Base-by-base conservation (phyloP, 1,140 invertebrate species). In the Drosophila nasuta region DNA sequence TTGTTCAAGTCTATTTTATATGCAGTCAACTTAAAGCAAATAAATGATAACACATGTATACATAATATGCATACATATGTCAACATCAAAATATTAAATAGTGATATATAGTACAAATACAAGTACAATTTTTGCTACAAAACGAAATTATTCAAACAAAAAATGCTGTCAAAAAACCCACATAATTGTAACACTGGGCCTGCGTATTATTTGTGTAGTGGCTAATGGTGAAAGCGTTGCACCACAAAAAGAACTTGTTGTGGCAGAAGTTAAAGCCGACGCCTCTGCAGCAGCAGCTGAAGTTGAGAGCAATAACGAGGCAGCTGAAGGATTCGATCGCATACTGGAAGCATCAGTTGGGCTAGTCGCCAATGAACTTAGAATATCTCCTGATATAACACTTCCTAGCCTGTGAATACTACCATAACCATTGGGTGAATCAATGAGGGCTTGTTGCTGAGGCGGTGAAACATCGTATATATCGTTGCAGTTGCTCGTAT, bases 171-270 rank as follows among this genome's bases (percentile, higher is more conserved):
- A 20, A 35, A 20, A 68, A 88, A 93, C 92, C 83, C 91, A 93
- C 85, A 88, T 92, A 92, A 92, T 92, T 64, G 89, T 92, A 76
- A 92, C 78, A 82, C 91, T 93, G 56, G 92, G 92, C 57, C 92
- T 85, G 45, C 92, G 82, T 66, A 92, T 91, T 15, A 89, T 85
- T 67, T 91, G 91, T n/a, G 91, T 91, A 33, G 91, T 91, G 68
- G 91, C 90, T 73, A 92, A 76, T 48, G 92, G 91, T 17, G 92
- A 92, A 5, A 92, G 74, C 8, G 92, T 91, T 33, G 91, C 83
- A 20, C 91, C 85, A 20, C 76, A 70, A 10, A 88, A 54, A 28
- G 89, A 77, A 75, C 77, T 78, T 11, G 66, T 76, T 17, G 79
- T 83, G 41, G 86, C 79, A 5, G 80, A 82, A 59, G 76, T 56